Base-by-base conservation (phyloP, 2,888 invertebrate species). In the Aspidiotus destructor region DNA sequence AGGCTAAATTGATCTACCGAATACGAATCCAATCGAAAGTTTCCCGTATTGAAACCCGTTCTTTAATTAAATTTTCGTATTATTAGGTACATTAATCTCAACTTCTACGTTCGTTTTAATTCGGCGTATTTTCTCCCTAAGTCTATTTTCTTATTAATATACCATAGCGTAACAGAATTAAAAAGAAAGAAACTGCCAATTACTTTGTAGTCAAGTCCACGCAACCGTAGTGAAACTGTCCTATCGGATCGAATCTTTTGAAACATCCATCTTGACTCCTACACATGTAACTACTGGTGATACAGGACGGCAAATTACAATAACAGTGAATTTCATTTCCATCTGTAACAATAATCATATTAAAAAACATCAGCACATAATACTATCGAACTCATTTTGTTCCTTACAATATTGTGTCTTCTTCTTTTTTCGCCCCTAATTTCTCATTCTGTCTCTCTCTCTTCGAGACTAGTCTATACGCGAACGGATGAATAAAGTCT, bases 221-320 rank as follows among this genome's bases (percentile, higher is more conserved):
- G 48, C 65, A 65, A 10, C 65, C 65, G 40, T 57, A 58, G n/a
- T 54, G 28, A 41, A 41, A 40, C 40, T 65, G 58, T 57, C 40
- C n/a, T 9, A 28, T 44, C 5, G 9, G 44, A 8, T 65, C 65
- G 48, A 65, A 65, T 58, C 55, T 65, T 17, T 65, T 65, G 52
- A 65, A 65, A 60, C 65, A 65, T 48, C 58, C 65, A 44, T 44
- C 58, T 44, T 65, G 58, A 28, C 15, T 53, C 58, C 58, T 65
- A n/a, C 65, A 65, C 48, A 65, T 65, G 15, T 65, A 65, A 57
- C 48, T 65, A 8, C 16, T 58, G 16, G 58, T 58, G 17, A 65
- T 65, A 58, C 65, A 65, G 13, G 55, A 42, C 17, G 65, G 44
- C 55, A 58, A 44, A 58, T 65, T 65, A 65, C 65, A 65, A 65